phyloP scores from a whole-genome alignment of 2,797 vertebrate genomes.

The Gallinago solitaria region DNA sequence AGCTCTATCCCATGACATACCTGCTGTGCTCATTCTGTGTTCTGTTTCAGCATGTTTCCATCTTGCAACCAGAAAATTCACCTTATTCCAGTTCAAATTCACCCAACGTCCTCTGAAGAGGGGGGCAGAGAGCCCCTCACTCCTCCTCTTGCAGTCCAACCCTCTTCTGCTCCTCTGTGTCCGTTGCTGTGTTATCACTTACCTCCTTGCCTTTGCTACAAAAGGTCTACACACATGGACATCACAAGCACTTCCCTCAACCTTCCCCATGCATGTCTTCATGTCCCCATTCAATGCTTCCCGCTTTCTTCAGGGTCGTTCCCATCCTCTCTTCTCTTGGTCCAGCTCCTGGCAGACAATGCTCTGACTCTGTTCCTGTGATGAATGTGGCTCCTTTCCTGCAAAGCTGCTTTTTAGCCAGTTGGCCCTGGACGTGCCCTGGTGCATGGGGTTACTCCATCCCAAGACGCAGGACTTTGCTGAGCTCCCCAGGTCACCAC shows the following conservation, averaged over 20 bases:
- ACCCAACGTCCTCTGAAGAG: rapidly evolving
- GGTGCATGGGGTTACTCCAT: background rate
- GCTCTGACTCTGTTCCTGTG: background rate
- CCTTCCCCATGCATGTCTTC: background rate
- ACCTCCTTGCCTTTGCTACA: background rate
- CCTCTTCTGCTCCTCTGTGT: background rate
- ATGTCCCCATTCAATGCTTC: background rate
- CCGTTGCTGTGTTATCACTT: background rate
- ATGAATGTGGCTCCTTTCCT: background rate
- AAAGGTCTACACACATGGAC: background rate
- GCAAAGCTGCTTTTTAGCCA: background rate
- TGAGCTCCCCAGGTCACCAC: background rate
- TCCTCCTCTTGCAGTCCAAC: background rate
- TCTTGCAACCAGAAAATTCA: background rate
- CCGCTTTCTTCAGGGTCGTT: background rate
- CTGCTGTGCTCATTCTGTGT: background rate
- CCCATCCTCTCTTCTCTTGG: background rate
- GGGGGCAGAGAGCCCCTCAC: background rate
- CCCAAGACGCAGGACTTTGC: background rate
- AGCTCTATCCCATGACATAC: background rate
- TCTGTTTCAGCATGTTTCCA: background rate
- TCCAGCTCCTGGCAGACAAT: background rate
- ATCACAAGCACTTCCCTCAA: background rate
- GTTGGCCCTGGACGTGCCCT: background rate
- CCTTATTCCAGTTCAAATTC: background rate